Conservation (phyloP, 2,797 vertebrate species). For the Trachops cirrhosus region DNA sequence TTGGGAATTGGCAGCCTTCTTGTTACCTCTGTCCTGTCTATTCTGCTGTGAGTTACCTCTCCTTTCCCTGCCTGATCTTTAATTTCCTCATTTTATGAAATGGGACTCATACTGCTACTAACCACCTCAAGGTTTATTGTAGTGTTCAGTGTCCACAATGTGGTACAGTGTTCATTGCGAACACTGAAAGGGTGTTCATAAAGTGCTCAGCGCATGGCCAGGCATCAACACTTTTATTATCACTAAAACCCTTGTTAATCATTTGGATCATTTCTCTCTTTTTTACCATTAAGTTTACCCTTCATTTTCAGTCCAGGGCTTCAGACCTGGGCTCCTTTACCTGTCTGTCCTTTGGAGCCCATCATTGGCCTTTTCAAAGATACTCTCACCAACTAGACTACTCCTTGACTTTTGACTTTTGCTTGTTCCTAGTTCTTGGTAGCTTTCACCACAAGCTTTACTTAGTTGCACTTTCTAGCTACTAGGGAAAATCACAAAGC, state of each 20-base stretch:
- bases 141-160: not conserved
- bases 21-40: not conserved
- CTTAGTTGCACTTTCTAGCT: not conserved
- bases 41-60: not conserved
- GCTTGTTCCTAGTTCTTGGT: not conserved
- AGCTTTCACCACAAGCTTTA: not conserved
- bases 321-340: not conserved
- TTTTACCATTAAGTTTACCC: not conserved
- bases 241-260: not conserved
- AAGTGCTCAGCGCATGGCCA: not conserved
- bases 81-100: constrained; percentile 6
- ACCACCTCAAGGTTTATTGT: not conserved
- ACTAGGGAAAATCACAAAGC: constrained; percentile 14
- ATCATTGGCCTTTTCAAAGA: not conserved
- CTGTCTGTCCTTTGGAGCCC: not conserved
- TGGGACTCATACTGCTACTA: not conserved
- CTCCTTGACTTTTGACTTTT: not conserved
- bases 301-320: constrained; percentile 4
- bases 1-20: not conserved
- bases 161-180: not conserved
- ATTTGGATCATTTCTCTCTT: not conserved
- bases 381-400: not conserved
- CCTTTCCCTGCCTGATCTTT: not conserved
- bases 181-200: not conserved
- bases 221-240: not conserved